A percentile compares a stretch with the other conserved stretches of the same genome.
These are phyloP conservation scores for Agapornis roseicollis DNA, from an alignment of 2,113 vertebrate species.

Conservation along the genomic window DNA sequence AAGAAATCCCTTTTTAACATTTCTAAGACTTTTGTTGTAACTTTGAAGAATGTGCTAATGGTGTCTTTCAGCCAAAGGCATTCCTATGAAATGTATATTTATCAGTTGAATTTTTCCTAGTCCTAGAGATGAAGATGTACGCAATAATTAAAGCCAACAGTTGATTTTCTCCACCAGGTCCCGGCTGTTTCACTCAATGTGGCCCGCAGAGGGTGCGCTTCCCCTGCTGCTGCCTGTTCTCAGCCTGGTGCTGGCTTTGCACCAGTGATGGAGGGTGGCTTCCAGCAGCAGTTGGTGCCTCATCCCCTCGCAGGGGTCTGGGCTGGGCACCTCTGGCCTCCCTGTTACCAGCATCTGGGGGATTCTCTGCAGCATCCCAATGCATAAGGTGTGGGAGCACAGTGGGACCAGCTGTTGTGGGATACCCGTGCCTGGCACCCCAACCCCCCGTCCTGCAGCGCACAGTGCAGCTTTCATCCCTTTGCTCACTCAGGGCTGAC, in stretches of 20 bases:
- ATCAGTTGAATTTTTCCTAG: constrained; percentile 69
- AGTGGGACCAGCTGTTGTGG: background rate
- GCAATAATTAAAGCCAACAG: constrained; percentile 69
- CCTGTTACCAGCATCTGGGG: background rate
- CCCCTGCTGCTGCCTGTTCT: background rate
- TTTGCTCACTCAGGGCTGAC: background rate
- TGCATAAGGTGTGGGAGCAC: fast-evolving
- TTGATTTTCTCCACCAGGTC: constrained; percentile 69
- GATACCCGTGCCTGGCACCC: fast-evolving
- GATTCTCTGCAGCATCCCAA: background rate
- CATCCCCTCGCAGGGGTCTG: fast-evolving
- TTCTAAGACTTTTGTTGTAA: constrained; percentile 73
- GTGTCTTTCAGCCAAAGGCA: constrained; percentile 67
- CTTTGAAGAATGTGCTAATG: constrained; percentile 72
- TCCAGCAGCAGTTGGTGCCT: background rate
- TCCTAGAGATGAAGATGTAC: constrained; percentile 37
- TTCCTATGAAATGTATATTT: constrained; percentile 74
- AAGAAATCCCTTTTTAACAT: constrained; percentile 65
- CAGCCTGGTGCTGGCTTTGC: background rate
- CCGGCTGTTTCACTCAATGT: constrained; percentile 61
- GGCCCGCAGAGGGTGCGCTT: background rate
- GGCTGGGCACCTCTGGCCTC: background rate
- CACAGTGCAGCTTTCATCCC: background rate
- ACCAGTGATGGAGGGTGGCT: background rate
- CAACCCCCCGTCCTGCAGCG: fast-evolving